phyloP scores from a whole-genome alignment of 2,888 invertebrate genomes.

The Athripsodes cinereus region DNA sequence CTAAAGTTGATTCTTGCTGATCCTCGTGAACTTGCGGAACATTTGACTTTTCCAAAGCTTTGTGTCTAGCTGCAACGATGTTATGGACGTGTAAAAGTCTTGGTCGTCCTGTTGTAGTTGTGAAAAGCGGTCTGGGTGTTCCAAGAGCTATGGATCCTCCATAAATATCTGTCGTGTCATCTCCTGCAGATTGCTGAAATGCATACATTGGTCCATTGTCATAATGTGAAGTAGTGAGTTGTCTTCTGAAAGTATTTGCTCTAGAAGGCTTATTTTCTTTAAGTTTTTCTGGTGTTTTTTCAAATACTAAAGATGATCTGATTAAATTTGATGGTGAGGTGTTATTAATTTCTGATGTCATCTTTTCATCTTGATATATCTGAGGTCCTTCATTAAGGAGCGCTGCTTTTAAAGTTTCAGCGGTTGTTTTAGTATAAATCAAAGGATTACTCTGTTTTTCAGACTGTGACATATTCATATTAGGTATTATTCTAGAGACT shows the following conservation, averaged over 20 bases:
- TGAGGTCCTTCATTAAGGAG: slow-evolving; percentile 9
- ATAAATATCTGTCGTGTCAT: slow-evolving; percentile 64
- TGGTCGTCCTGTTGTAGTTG: slow-evolving; percentile 55
- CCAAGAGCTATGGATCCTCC: slow-evolving; percentile 59
- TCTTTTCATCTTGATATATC: slow-evolving; percentile 17
- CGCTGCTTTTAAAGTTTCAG: slow-evolving; percentile 6
- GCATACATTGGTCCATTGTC: slow-evolving; percentile 51
- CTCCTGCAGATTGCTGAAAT: slow-evolving; percentile 54
- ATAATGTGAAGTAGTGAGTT: slow-evolving; percentile 53
- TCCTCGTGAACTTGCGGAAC: slow-evolving; percentile 36
- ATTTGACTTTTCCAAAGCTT: slow-evolving; percentile 33
- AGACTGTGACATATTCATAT: slow-evolving; percentile 30
- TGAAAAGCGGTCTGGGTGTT: slow-evolving; percentile 61
- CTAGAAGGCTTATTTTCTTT: slow-evolving; percentile 39
- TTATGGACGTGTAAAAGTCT: slow-evolving; percentile 50
- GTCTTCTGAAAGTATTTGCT: slow-evolving; percentile 57
- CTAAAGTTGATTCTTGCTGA: slow-evolving; percentile 45
- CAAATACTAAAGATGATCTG: slow-evolving; percentile 51
- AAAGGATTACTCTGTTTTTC: slow-evolving; percentile 27
- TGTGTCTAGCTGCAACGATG: slow-evolving; percentile 45
- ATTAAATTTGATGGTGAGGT: slow-evolving; percentile 33
- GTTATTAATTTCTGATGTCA: slow-evolving; percentile 13
- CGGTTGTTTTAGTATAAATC: slow-evolving; percentile 30
- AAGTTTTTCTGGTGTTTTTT: slow-evolving; percentile 43
- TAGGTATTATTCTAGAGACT: slow-evolving; percentile 33